Evolutionary conservation across 2,113 vertebrate species (phyloP).

Genomic region (Ptilonorhynchus violaceus): DNA sequence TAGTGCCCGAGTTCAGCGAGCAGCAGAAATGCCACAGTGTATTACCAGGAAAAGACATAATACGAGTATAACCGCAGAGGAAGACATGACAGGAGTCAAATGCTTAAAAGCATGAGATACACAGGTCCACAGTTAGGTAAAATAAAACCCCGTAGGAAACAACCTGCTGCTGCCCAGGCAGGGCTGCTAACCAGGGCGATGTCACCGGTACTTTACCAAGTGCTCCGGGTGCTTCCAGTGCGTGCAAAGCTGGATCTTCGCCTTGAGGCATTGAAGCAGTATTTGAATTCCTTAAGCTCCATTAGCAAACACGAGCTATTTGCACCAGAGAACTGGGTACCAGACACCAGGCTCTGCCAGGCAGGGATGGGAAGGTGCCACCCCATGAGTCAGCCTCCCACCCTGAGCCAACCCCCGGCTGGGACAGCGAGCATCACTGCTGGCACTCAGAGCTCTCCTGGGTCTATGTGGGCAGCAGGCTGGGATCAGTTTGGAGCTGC

Average conservation of each 20-base stretch:
- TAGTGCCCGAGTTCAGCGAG: rapidly evolving
- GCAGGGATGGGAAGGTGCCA: neutral
- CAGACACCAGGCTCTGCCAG: neutral
- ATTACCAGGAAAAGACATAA: neutral
- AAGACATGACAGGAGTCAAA: neutral
- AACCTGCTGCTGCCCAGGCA: neutral
- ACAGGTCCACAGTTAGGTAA: neutral
- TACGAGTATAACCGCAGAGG: neutral
- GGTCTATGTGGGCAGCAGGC: neutral
- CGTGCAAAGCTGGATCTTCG: rapidly evolving
- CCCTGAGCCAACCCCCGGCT: neutral
- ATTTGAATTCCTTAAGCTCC: neutral
- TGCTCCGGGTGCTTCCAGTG: rapidly evolving
- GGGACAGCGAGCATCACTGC: neutral
- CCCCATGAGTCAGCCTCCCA: neutral
- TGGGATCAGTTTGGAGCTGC: neutral
- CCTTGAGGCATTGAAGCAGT: neutral
- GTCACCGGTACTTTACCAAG: neutral
- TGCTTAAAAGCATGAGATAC: neutral
- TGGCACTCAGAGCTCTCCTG: neutral
- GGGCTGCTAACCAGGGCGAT: neutral
- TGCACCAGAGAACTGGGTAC: neutral
- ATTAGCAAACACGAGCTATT: neutral
- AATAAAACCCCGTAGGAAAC: neutral
- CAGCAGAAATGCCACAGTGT: neutral